These are phyloP conservation scores for Steatornis caripensis DNA, from an alignment of 2,113 vertebrate species.

Conservation along the genomic window DNA sequence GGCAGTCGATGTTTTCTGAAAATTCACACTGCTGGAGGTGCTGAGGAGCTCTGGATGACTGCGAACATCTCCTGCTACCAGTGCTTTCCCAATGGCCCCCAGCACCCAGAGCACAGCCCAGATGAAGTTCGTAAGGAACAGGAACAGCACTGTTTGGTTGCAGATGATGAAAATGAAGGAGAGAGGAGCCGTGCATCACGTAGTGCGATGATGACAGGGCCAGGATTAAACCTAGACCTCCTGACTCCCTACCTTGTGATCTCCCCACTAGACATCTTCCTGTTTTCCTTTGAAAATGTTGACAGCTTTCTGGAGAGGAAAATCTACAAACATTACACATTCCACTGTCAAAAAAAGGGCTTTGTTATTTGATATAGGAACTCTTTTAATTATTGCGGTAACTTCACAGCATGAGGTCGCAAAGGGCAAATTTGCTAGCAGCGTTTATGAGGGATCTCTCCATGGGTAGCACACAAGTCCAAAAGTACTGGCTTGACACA, in stretches of 20 bases:
- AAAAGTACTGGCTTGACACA: not conserved
- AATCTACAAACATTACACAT: slow-evolving; percentile 70
- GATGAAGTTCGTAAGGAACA: not conserved
- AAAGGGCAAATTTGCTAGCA: slow-evolving; percentile 61
- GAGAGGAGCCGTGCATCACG: not conserved
- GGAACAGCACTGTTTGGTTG: not conserved
- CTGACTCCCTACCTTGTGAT: slow-evolving; percentile 39
- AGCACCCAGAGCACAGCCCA: not conserved
- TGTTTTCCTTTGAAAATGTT: slow-evolving; percentile 66
- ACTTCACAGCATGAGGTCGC: slow-evolving; percentile 68
- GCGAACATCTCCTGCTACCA: not conserved
- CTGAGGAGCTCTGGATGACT: not conserved
- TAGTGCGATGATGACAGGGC: not conserved
- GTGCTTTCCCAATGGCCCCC: not conserved
- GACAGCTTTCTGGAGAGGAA: slow-evolving; percentile 64
- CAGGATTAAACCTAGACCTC: slow-evolving; percentile 21
- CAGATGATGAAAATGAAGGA: not conserved
- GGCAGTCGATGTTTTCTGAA: not conserved
- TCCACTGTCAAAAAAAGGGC: slow-evolving; percentile 56
- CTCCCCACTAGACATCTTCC: not conserved
- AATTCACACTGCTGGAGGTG: not conserved
- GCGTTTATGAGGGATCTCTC: slow-evolving; percentile 43
- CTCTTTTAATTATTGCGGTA: slow-evolving; percentile 75
- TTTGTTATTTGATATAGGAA: slow-evolving; percentile 72
- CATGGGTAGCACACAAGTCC: not conserved